phyloP scores from a whole-genome alignment of 1,140 invertebrate genomes.

The Sinonovacula constricta region DNA sequence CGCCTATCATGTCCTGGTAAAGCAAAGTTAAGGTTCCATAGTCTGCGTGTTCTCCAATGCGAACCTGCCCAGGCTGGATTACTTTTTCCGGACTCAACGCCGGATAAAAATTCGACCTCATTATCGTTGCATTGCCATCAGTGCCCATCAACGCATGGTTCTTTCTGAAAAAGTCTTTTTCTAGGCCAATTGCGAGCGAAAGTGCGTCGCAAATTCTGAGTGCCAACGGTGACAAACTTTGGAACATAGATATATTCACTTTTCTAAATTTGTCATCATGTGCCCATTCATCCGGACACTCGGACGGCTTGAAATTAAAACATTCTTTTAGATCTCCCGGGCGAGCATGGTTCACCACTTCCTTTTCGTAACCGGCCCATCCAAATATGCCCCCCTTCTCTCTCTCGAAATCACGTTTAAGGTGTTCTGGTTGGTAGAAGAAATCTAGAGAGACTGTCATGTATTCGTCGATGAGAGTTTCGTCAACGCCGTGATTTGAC shows the following conservation, averaged over 20 bases:
- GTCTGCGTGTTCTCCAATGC: conserved; percentile 86
- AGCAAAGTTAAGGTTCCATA: conserved; percentile 87
- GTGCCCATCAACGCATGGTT: background rate
- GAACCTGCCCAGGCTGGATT: conserved; percentile 78
- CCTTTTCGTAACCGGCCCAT: background rate
- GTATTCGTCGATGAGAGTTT: background rate
- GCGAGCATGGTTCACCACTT: background rate
- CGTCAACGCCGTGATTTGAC: background rate
- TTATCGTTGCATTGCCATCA: background rate
- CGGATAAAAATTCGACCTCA: background rate
- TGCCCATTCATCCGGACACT: no score
- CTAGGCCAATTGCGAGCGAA: background rate
- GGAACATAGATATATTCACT: background rate
- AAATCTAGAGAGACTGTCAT: background rate
- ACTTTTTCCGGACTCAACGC: background rate
- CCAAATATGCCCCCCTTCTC: background rate
- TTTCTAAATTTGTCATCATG: background rate
- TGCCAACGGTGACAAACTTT: background rate
- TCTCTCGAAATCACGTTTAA: background rate
- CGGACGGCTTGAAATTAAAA: background rate
- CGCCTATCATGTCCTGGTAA: conserved; percentile 81
- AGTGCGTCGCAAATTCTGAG: background rate
- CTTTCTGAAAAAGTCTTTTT: background rate
- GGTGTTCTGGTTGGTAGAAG: background rate
- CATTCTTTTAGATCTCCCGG: background rate